These are phyloP conservation scores for Circaetus gallicus DNA, from an alignment of 2,113 vertebrate species.

Conservation along the genomic window DNA sequence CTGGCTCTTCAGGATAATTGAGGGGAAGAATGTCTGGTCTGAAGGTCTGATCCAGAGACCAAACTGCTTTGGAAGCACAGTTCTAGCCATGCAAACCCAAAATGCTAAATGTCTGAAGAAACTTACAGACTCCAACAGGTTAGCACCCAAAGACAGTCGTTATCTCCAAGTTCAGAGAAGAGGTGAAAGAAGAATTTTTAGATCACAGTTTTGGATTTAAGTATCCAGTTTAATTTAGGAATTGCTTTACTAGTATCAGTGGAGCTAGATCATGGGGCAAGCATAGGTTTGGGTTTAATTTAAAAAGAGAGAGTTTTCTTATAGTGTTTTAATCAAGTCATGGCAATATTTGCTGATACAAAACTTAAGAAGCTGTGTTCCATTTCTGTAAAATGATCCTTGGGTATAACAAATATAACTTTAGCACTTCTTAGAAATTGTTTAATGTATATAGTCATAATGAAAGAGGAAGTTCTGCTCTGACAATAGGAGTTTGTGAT, in stretches of 20 bases:
- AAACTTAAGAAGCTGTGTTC: background rate
- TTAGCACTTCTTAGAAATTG: background rate
- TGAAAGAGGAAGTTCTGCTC: background rate
- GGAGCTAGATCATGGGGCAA: background rate
- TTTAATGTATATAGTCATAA: background rate
- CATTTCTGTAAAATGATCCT: background rate
- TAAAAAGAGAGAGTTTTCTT: background rate
- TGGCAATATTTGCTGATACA: background rate
- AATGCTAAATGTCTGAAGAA: background rate
- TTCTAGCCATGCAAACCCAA: background rate
- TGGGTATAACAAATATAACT: background rate
- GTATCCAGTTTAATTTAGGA: background rate
- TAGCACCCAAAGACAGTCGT: background rate
- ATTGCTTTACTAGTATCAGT: background rate
- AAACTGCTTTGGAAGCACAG: background rate
- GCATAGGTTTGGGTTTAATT: background rate
- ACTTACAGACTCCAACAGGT: background rate
- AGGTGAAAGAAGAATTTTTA: background rate
- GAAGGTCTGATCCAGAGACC: background rate
- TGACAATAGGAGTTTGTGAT: background rate
- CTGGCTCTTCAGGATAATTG: background rate
- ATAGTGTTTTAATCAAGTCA: background rate
- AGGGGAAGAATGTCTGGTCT: background rate
- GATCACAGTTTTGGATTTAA: background rate
- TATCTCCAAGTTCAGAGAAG: background rate